These are phyloP conservation scores for Meteorus sp. DNA, from an alignment of 1,140 invertebrate species.

Conservation along the genomic window DNA sequence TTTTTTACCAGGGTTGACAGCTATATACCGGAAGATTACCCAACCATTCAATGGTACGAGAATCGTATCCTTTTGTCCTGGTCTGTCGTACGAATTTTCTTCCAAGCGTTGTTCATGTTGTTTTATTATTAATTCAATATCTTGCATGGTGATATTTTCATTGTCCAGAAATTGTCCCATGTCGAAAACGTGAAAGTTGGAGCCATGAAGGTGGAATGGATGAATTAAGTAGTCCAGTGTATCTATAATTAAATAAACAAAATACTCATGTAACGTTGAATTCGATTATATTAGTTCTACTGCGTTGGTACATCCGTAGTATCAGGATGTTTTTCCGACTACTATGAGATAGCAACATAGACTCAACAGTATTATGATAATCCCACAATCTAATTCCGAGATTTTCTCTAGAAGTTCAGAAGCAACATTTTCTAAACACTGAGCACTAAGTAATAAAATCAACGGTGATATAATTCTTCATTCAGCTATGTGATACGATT, in stretches of 20 bases:
- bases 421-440: too few relatives aligned
- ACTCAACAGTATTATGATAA: too few relatives aligned
- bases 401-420: too few relatives aligned
- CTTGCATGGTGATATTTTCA: conserved; percentile 64
- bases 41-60: conserved; percentile 74
- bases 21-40: conserved; percentile 70
- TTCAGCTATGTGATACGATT: too few relatives aligned
- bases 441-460: too few relatives aligned
- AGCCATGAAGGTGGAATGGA: conserved; percentile 42
- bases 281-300: neutral
- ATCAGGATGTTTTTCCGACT: too few relatives aligned
- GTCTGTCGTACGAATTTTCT: conserved; percentile 41
- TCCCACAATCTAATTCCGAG: too few relatives aligned
- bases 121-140: conserved; percentile 53
- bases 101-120: conserved; percentile 49
- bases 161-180: conserved; percentile 33
- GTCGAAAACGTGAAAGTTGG: conserved; percentile 31
- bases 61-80: conserved; percentile 46
- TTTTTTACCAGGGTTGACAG: conserved; percentile 71
- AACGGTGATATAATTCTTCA: too few relatives aligned
- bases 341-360: too few relatives aligned
- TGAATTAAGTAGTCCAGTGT: conserved; percentile 19
- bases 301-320: too few relatives aligned
- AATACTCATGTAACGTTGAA: conserved; percentile 64
- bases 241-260: conserved; percentile 49